Evolutionary conservation across 2,888 invertebrate species (phyloP).

Genomic region (Polyploca ridens): DNA sequence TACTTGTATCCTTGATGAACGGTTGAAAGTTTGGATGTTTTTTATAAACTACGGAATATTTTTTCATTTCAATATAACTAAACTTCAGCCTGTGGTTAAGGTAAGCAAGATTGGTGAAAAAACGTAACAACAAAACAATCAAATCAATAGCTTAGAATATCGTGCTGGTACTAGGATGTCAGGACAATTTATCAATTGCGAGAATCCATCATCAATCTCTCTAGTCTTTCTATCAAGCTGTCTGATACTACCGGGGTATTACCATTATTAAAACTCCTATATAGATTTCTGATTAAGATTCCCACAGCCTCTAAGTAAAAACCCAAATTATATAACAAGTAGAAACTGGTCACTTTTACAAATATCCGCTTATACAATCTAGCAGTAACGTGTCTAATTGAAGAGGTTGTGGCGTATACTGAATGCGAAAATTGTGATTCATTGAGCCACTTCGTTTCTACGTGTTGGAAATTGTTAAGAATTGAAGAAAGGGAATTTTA

Average conservation of each 20-base stretch:
- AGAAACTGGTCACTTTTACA: slow-evolving; percentile 43
- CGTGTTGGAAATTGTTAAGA: slow-evolving; percentile 34
- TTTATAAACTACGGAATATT: neutral
- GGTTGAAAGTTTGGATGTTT: slow-evolving; percentile 20
- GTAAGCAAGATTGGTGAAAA: too few species aligned
- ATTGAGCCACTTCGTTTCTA: slow-evolving; percentile 35
- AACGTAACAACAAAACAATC: too few species aligned
- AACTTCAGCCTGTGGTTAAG: neutral
- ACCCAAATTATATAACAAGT: slow-evolving; percentile 48
- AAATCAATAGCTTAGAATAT: too few species aligned
- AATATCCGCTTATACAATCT: slow-evolving; percentile 53
- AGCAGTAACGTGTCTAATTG: slow-evolving; percentile 53
- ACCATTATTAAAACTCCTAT: neutral
- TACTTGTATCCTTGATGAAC: slow-evolving; percentile 25
- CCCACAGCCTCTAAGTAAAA: slow-evolving; percentile 38
- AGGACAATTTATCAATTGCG: too few species aligned
- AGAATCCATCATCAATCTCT: neutral
- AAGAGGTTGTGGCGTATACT: slow-evolving; percentile 47
- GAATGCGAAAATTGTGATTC: slow-evolving; percentile 48
- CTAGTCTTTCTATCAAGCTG: neutral
- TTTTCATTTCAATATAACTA: neutral
- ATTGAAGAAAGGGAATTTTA: slow-evolving; percentile 12
- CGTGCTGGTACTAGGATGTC: too few species aligned
- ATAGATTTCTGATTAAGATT: slow-evolving; percentile 32
- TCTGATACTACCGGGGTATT: neutral